Conservation (phyloP, 2,888 invertebrate species). For the Metopia argyrocephala region DNA sequence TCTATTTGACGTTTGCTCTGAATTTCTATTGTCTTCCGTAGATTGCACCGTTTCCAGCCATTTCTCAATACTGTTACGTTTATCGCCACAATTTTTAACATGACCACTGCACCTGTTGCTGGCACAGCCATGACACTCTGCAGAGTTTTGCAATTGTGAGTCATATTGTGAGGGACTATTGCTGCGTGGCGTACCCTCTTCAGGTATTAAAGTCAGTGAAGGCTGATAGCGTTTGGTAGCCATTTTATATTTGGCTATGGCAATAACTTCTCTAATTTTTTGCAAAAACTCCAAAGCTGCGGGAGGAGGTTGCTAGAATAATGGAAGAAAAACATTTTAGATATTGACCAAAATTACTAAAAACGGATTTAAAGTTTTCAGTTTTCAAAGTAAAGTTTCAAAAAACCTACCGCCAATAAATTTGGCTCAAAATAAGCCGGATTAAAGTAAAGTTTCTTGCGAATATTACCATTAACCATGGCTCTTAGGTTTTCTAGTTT, state of each 20-base stretch:
- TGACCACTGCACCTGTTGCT: conserved; percentile 71
- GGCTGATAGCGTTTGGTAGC: conserved; percentile 88
- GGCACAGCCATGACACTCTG: conserved; percentile 68
- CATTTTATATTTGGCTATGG: conserved; percentile 94
- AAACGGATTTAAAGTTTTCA: conserved; percentile 5
- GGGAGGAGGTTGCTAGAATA: conserved; percentile 90
- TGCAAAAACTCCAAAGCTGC: conserved; percentile 93
- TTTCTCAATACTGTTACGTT: conserved; percentile 86
- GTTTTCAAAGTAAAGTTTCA: neutral
- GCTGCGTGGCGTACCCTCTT: conserved; percentile 80
- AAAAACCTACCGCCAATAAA: conserved; percentile 84
- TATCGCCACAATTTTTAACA: conserved; percentile 82
- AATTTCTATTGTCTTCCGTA: conserved; percentile 67
- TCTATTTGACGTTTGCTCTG: neutral
- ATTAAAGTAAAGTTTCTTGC: conserved; percentile 91
- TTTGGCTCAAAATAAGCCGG: conserved; percentile 95
- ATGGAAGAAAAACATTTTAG: conserved; percentile 10
- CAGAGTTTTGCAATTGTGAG: conserved; percentile 78
- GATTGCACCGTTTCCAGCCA: conserved; percentile 87
- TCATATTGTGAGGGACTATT: conserved; percentile 78
- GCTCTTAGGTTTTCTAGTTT: conserved; percentile 83
- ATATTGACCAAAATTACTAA: conserved; percentile 48
- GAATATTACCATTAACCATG: conserved; percentile 83
- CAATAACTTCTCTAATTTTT: conserved; percentile 93
- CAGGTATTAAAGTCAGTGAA: conserved; percentile 88